Evolutionary conservation across 2,888 invertebrate genomes (phyloP).

Genomic region (Micropterix aruncella): DNA sequence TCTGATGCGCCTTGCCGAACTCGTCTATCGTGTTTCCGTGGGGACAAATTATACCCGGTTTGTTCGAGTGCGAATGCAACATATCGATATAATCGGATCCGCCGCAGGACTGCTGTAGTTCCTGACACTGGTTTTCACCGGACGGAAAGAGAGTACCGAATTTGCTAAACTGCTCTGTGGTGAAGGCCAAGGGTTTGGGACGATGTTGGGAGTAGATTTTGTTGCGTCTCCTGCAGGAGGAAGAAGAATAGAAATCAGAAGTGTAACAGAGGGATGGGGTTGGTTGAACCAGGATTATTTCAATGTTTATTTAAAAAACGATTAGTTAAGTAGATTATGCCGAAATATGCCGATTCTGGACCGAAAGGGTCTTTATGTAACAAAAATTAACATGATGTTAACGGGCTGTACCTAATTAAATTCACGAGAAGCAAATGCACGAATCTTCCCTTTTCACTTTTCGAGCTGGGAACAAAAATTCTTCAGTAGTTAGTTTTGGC

Average conservation of each 20-base stretch:
- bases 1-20: constrained; percentile 36
- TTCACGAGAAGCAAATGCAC: no score
- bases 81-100: constrained; percentile 36
- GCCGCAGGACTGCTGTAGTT: constrained; percentile 33
- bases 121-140: constrained; percentile 33
- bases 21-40: constrained; percentile 35
- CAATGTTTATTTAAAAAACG: constrained; percentile 1
- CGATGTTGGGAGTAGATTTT: constrained; percentile 40
- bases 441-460: no score
- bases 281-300: neutral
- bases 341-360: neutral
- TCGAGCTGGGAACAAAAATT: no score
- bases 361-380: no score
- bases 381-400: no score
- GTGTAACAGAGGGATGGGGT: neutral
- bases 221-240: constrained; percentile 33
- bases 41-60: constrained; percentile 26
- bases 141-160: constrained; percentile 36
- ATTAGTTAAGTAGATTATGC: constrained; percentile 1
- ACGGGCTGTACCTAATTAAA: no score
- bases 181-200: constrained; percentile 30
- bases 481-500: no score
- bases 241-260: constrained; percentile 1
- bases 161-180: constrained; percentile 36
- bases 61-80: constrained; percentile 22